Percentiles rank a stretch among this genome's conserved stretches.
These are phyloP conservation scores for Boulengeromyrus knoepffleri DNA, from an alignment of 2,113 vertebrate genomes.

Conservation along the genomic window DNA sequence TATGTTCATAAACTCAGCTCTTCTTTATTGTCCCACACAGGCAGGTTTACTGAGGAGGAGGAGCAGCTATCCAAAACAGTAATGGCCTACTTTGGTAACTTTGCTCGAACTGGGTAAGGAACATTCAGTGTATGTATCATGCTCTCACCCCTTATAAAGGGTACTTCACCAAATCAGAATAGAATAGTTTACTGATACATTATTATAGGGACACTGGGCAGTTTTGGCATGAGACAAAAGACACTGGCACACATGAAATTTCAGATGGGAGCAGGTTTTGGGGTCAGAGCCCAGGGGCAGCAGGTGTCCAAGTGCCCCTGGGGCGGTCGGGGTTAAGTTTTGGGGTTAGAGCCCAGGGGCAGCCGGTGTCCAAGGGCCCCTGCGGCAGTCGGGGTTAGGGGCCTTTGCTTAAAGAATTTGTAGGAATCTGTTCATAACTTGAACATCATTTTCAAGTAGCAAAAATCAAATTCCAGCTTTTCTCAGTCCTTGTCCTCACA, in stretches of 20 bases:
- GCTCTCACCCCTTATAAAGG: not conserved
- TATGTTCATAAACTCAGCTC: not conserved
- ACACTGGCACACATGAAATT: not conserved
- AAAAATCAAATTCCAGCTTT: too few relatives aligned
- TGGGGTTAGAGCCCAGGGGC: too few relatives aligned
- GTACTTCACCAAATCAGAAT: not conserved
- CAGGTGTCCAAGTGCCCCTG: not conserved
- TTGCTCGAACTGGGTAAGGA: conserved; percentile 62
- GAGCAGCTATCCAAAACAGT: conserved; percentile 44
- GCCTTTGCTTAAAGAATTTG: too few relatives aligned
- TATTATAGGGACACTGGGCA: not conserved
- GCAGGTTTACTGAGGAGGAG: conserved; percentile 47
- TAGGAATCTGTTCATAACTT: too few relatives aligned
- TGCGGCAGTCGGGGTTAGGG: too few relatives aligned
- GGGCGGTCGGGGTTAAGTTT: rapidly evolving
- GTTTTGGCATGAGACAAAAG: not conserved
- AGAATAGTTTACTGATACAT: not conserved
- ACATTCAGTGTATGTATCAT: not conserved
- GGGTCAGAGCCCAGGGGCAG: not conserved
- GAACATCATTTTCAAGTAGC: too few relatives aligned
- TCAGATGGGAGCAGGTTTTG: not conserved
- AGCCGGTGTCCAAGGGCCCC: too few relatives aligned
- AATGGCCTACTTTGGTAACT: conserved; percentile 68
- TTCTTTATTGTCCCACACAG: conserved; percentile 32
- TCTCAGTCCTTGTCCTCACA: too few relatives aligned